Evolutionary conservation across 1,140 invertebrate genomes (phyloP), one percentile per base, ranked within the genome.

Genomic region (Drosophila sturtevanti): DNA sequence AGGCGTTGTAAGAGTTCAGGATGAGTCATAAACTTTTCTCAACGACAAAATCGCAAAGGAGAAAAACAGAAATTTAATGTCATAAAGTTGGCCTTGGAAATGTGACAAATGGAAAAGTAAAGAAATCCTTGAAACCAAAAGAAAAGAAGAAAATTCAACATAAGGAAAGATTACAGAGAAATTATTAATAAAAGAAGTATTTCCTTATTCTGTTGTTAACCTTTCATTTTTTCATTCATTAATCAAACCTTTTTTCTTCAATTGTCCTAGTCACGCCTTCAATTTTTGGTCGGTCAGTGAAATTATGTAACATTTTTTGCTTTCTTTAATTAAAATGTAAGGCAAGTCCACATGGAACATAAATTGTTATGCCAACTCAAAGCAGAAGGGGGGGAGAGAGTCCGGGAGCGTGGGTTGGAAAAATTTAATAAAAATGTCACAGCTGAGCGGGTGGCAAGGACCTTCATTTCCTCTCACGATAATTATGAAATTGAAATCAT

Each of bases 351-450:
- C 52, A 22, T 38, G 16, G 56, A 35, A 44, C 55, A 72, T 48
- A 62, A 67, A 67, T 72, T 66, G 51, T 66, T 63, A 14, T 18
- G 60, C 76, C 21, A 56, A n/a, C 35, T 22, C 69, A 59, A 56
- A 27, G 63, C 27, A 51, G 44, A 16, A 1, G 27, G 7, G 0
- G 27, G 7, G 27, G 27, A 31, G 4, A 24, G n/a, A n/a, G n/a
- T n/a, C n/a, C 22, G 22, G 27, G 27, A 11, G 27, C n/a, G 21
- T 16, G 35, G 21, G 35, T 21, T 37, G 56, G 31, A 52, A 72
- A 80, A 79, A 79, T 79, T 80, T 80, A 80, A 80, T 79, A 79
- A 80, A 80, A 80, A 80, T 80, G 78, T 80, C 72, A 72, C 67
- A 80, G 72, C 67, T 76, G 76, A 74, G 62, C 66, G 69, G 62